Evolutionary conservation across 2,888 invertebrate species (phyloP).

Genomic region (Synanthedon myopaeformis): DNA sequence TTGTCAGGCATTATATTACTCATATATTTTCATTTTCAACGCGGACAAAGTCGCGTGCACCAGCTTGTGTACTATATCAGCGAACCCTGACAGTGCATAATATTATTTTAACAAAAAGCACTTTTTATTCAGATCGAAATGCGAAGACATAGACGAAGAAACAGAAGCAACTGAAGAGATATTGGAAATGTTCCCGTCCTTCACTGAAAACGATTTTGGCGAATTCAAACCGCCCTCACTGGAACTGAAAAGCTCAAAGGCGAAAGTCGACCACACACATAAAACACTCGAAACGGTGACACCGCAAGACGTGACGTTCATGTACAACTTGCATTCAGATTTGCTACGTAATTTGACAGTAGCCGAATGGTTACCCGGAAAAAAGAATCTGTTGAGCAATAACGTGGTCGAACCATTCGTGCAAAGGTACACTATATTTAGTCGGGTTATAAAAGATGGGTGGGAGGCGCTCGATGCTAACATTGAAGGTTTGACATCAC

Average conservation of each 20-base stretch:
- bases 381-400: slow-evolving; percentile 49
- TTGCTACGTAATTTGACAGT: slow-evolving; percentile 70
- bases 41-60: too few relatives aligned
- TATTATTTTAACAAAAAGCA: too few relatives aligned
- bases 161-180: slow-evolving; percentile 75
- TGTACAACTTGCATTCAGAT: slow-evolving; percentile 72
- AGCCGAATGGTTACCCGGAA: slow-evolving; percentile 71
- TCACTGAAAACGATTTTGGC: slow-evolving; percentile 75
- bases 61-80: too few relatives aligned
- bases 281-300: slow-evolving; percentile 44
- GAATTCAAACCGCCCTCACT: slow-evolving; percentile 71
- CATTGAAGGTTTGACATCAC: slow-evolving; percentile 64
- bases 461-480: slow-evolving; percentile 64
- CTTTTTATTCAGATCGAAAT: slow-evolving; percentile 61
- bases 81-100: too few relatives aligned
- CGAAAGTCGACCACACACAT: slow-evolving; percentile 18
- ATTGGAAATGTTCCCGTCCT: slow-evolving; percentile 77
- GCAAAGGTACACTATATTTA: slow-evolving; percentile 72
- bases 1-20: too few relatives aligned
- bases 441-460: slow-evolving; percentile 60
- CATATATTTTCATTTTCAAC: too few relatives aligned
- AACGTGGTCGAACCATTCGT: slow-evolving; percentile 59
- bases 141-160: slow-evolving; percentile 77
- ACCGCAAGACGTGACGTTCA: slow-evolving; percentile 68
- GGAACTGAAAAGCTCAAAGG: slow-evolving; percentile 56